A percentile compares a stretch with the other conserved stretches of the same genome.
Conservation (phyloP, 2,888 invertebrate genomes). For the Neoaliturus tenellus region DNA sequence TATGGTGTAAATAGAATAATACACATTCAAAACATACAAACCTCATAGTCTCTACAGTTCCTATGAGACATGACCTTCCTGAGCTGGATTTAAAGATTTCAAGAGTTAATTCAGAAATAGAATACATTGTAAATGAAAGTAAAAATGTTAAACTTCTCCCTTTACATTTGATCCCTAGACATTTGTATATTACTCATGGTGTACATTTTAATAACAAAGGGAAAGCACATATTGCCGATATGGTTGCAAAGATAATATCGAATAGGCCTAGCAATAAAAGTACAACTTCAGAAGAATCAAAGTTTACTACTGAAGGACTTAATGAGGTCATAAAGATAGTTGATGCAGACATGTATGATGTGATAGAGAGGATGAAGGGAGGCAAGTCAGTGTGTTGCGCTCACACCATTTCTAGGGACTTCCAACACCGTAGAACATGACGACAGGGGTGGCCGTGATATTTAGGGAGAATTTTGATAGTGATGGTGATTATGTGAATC, state of each 20-base stretch:
- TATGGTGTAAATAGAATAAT: neutral
- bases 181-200: neutral
- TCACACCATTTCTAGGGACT: conserved; percentile 15
- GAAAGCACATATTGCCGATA: neutral
- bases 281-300: neutral
- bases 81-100: neutral
- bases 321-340: neutral
- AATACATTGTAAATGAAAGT: neutral
- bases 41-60: neutral
- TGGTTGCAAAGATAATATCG: neutral
- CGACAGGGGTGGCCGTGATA: too few species aligned
- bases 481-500: too few species aligned
- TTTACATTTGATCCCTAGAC: conserved; percentile 21
- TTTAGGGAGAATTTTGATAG: too few species aligned
- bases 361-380: neutral
- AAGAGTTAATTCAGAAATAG: conserved; percentile 21
- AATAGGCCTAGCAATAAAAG: neutral
- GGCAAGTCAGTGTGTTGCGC: neutral
- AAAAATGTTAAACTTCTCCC: conserved; percentile 18
- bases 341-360: conserved; percentile 10
- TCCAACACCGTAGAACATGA: neutral
- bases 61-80: conserved; percentile 34
- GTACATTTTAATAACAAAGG: conserved; percentile 26
- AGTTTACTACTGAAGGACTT: neutral
- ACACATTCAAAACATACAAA: neutral